Conservation (phyloP, 2,888 invertebrate species). For the Cordilura impudica region DNA sequence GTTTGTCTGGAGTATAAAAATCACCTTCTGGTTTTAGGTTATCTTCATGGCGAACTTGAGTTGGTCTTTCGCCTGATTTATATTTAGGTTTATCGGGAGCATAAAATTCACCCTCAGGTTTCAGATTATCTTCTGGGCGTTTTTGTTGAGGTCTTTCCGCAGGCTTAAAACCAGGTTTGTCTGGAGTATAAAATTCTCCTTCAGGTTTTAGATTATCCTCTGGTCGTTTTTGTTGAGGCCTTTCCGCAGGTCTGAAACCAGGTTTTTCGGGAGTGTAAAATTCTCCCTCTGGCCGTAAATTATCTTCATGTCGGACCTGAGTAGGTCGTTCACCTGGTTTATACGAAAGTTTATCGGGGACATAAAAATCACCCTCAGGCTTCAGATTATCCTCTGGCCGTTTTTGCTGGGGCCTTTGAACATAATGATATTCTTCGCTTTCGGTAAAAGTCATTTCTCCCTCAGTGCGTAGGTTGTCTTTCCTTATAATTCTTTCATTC, state of each 20-base stretch:
- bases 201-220: slow-evolving; percentile 79
- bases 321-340: slow-evolving; percentile 77
- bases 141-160: slow-evolving; percentile 78
- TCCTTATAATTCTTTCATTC: slow-evolving; percentile 75
- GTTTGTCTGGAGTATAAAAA: slow-evolving; percentile 71
- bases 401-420: slow-evolving; percentile 77
- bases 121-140: slow-evolving; percentile 80
- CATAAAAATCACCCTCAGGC: slow-evolving; percentile 80
- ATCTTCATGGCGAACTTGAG: slow-evolving; percentile 78
- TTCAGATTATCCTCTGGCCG: slow-evolving; percentile 76
- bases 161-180: slow-evolving; percentile 78
- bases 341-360: slow-evolving; percentile 72
- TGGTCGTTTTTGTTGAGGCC: slow-evolving; percentile 78
- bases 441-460: slow-evolving; percentile 80
- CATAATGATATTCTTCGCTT: slow-evolving; percentile 78
- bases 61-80: slow-evolving; percentile 78
- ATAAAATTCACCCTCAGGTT: slow-evolving; percentile 78
- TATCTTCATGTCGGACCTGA: slow-evolving; percentile 79
- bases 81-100: slow-evolving; percentile 74
- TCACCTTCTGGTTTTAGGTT: slow-evolving; percentile 80
- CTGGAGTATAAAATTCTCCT: slow-evolving; percentile 79
- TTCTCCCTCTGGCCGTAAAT: slow-evolving; percentile 80
- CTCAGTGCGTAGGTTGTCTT: slow-evolving; percentile 81
- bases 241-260: slow-evolving; percentile 78
- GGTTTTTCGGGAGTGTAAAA: slow-evolving; percentile 79